Base-by-base conservation (phyloP, 2,113 vertebrate genomes). In the Paedocypris sp. region DNA sequence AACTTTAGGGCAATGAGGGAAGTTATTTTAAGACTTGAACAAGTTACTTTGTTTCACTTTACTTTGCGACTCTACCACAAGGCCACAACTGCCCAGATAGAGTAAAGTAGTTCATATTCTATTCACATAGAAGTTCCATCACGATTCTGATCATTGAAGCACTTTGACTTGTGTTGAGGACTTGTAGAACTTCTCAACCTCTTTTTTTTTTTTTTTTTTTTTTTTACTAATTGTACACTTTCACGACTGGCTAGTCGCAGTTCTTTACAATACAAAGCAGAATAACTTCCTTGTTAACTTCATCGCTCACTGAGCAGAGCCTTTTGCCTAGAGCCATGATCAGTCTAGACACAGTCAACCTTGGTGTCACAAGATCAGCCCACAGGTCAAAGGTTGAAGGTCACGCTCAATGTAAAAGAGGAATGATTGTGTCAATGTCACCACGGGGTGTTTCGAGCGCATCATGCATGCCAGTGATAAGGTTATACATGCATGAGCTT, bases 401-500 rank as follows among this genome's bases (percentile, higher is more conserved):
- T 83, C 75, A 82, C 77, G 73, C 68, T 80, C 71, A 80, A 79
- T 75, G 65, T 70, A n/a, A 74, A 76, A 68, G 50, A 47, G 48
- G 64, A 68, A 73, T 73, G 71, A 79, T 78, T 75, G 68, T 64
- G 68, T 57, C 4, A 18, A 77, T 73, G 69, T 78, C 60, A 59
- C 68, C 73, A 59, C 63, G 11, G 71, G 74, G 76, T 28, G 11
- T 73, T 49, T 45, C 62, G 51, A 57, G 47, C 46, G 57, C 64
- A 63, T 66, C 46, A 41, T 64, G 61, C 47, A 46, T 25, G 48
- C 45, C 42, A 43, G 36, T 61, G 43, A 67, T 74, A 64, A 72
- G 16, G 67, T 78, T 71, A 76, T 76, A 66, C 59, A 80, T 82
- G 70, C 71, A 79, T 79, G 72, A 76, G 62, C 68, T 73, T 38